phyloP scores from a whole-genome alignment of 2,888 invertebrate genomes.

The Ormyrus pomaceus region DNA sequence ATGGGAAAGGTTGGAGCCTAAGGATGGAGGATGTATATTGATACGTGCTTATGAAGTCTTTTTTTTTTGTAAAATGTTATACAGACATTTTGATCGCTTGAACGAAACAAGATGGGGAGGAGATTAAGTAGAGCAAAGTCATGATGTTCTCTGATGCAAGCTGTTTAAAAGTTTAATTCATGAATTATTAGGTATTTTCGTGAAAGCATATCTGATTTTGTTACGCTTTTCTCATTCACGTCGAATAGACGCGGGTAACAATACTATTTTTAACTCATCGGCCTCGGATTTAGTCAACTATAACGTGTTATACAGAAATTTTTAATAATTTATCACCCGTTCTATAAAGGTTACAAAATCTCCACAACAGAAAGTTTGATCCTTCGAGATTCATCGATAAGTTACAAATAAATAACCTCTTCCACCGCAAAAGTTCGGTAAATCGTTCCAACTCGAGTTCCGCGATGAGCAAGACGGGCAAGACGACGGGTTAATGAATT shows the following conservation, averaged over 20 bases:
- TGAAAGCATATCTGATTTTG: conserved; percentile 42
- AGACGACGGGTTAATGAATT: not conserved
- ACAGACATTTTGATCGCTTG: too few species aligned
- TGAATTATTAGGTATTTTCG: conserved; percentile 45
- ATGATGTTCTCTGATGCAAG: too few species aligned
- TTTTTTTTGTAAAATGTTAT: too few species aligned
- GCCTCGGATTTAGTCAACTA: too few species aligned
- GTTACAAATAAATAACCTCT: too few species aligned
- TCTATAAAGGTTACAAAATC: not conserved
- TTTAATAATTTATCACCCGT: not conserved
- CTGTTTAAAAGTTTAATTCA: not conserved
- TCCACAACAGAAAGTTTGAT: not conserved
- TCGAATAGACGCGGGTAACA: not conserved
- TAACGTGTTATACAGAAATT: not conserved
- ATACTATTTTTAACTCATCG: conserved; percentile 12
- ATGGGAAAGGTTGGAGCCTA: too few species aligned
- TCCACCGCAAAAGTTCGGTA: too few species aligned
- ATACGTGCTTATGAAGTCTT: too few species aligned
- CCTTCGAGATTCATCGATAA: not conserved
- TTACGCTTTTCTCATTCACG: conserved; percentile 25
- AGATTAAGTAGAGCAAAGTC: too few species aligned
- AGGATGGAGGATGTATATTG: too few species aligned
- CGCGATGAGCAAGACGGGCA: not conserved
- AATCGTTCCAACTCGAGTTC: not conserved
- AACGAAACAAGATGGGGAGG: too few species aligned